Base-by-base conservation (phyloP, 2,888 invertebrate species). In the Calliopum simillimum region DNA sequence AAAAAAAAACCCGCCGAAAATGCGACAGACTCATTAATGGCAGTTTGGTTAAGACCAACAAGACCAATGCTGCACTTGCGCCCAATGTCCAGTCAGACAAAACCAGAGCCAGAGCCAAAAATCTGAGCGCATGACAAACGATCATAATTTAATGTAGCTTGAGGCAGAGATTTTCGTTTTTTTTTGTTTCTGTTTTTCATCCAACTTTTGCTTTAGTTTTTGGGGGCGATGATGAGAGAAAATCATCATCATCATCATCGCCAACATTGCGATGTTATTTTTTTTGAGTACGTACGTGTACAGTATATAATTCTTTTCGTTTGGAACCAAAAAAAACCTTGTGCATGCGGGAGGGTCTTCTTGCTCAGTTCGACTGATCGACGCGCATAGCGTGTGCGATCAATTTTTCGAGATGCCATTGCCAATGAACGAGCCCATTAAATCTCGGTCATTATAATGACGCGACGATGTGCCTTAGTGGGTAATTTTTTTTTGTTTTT, bases 41-140 rank as follows among this genome's bases (percentile, higher is more conserved):
- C 33, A 33, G 33, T 58, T 25, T 41, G 41, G n/a, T 58, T 64
- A 55, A 64, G 71, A 53, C 56, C 63, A 71, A 58, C 49, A 65
- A 69, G 33, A 25, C 23, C 23, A 23, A 56, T 33, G 55, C 21
- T 56, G 55, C 55, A 56, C 14, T 56, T 56, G 55, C 14, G 55
- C 23, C 14, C 55, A 56, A 23, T 13, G 21, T 56, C 51, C 16
- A 16, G 51, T 51, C 51, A 16, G 33, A 14, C 47, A 23, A 47
- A 62, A 23, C 25, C 41, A 59, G 11, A 19, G 25, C 33, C 33
- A 62, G 14, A 63, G 25, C 59, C 44, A 41, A 56, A 58, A 65
- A 41, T 65, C 43, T n/a, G 44, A 66, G 63, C 71, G 72, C 76
- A 73, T 74, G 74, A 74, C 76, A 74, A 74, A 72, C 76, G 71